These are phyloP conservation scores for Apteryx mantelli DNA, from an alignment of 2,113 vertebrate species.

Conservation along the genomic window DNA sequence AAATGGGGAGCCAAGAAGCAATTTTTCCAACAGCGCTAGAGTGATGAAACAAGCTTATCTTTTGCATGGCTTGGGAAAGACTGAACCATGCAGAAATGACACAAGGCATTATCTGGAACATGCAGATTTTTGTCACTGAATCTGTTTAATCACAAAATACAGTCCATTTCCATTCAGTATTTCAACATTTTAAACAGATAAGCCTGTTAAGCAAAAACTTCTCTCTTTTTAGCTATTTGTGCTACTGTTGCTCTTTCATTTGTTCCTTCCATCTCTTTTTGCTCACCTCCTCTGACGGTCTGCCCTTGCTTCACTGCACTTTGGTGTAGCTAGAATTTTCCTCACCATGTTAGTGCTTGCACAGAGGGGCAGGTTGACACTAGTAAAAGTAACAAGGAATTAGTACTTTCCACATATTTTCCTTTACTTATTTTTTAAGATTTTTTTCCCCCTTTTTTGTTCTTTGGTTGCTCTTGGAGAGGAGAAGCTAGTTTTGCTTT, in stretches of 20 bases:
- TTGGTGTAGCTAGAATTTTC: not conserved
- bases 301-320: not conserved
- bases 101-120: not conserved
- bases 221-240: not conserved
- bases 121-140: not conserved
- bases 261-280: not conserved
- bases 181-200: not conserved
- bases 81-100: not conserved
- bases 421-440: not conserved
- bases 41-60: not conserved
- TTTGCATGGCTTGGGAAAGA: not conserved
- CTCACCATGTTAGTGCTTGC: rapidly evolving
- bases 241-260: not conserved
- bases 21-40: not conserved
- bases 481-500: not conserved
- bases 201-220: not conserved
- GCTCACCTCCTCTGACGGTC: not conserved
- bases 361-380: not conserved
- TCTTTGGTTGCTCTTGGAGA: not conserved
- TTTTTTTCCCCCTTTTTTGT: not conserved
- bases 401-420: not conserved
- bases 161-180: not conserved
- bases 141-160: not conserved
- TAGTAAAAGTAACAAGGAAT: not conserved
- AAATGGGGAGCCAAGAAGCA: not conserved